phyloP scores from a whole-genome alignment of 1,140 invertebrate species.

The Ptiloglossa arizonensis region DNA sequence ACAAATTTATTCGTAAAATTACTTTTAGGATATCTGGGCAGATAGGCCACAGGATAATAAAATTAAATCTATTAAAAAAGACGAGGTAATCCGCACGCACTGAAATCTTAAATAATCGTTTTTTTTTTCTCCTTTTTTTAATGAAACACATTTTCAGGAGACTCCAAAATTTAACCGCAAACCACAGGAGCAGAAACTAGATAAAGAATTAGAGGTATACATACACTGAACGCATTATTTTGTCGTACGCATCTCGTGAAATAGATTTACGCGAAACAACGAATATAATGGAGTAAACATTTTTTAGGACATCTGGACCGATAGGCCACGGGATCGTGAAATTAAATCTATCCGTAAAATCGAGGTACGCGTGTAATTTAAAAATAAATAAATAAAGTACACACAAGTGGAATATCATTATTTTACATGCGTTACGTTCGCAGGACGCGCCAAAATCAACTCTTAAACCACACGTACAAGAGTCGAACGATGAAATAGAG shows the following conservation, averaged over 20 bases:
- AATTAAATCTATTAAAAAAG: no score
- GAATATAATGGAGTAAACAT: not conserved
- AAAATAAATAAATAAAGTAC: no score
- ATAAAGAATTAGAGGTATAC: not conserved
- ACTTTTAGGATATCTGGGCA: no score
- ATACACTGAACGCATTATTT: no score
- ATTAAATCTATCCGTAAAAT: slow-evolving; percentile 25
- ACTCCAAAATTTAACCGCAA: not conserved
- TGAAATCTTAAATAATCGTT: no score
- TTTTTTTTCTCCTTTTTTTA: no score
- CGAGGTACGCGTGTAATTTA: slow-evolving; percentile 4
- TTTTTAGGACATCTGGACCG: slow-evolving; percentile 43
- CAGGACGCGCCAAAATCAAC: not conserved
- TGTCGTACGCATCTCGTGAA: no score
- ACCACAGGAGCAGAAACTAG: not conserved
- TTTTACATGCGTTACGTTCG: not conserved
- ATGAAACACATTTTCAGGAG: no score
- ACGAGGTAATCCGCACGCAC: no score
- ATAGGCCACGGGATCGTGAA: slow-evolving; percentile 18
- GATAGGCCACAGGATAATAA: no score
- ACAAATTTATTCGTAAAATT: no score
- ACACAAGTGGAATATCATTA: not conserved
- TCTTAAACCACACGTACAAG: not conserved
- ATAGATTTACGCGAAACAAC: not conserved
- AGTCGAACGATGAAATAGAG: slow-evolving; percentile 24